A percentile compares a stretch with the other conserved stretches of the same genome.
These are phyloP conservation scores for Mustelus asterias DNA, from an alignment of 2,113 vertebrate species.

Conservation along the genomic window DNA sequence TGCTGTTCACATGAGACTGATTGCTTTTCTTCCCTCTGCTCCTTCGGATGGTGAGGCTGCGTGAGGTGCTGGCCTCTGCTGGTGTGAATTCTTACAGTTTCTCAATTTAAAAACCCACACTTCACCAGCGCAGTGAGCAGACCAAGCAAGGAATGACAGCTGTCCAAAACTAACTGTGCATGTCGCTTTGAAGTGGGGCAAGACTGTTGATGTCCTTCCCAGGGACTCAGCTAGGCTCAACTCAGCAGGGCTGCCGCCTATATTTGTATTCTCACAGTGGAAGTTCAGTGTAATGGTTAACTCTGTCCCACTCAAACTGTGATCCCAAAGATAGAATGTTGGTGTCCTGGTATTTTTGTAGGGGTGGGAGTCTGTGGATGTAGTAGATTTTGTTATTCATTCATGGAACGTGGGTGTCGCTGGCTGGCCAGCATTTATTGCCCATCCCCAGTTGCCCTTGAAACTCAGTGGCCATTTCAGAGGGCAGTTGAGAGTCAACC, in stretches of 20 bases:
- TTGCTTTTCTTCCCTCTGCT: background rate
- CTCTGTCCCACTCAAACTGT: too few relatives aligned
- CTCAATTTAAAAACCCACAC: background rate
- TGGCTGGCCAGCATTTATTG: too few relatives aligned
- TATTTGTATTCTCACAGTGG: background rate
- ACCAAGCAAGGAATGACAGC: background rate
- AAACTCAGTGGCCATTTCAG: too few relatives aligned
- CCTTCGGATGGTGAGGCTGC: background rate
- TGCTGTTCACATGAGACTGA: background rate
- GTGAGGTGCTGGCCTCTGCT: background rate
- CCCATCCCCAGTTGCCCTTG: too few relatives aligned
- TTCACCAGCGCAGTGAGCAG: background rate
- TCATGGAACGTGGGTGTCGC: too few relatives aligned
- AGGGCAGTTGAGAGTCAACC: too few relatives aligned
- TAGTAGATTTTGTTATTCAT: background rate
- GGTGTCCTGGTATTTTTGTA: too few relatives aligned
- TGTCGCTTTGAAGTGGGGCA: background rate
- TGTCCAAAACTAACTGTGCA: background rate
- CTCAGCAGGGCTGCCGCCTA: background rate
- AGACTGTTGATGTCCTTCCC: background rate
- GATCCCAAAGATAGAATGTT: too few relatives aligned
- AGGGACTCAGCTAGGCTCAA: background rate
- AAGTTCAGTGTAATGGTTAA: too few relatives aligned
- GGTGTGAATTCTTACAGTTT: background rate
- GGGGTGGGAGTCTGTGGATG: background rate